Percentiles rank a stretch among this genome's conserved stretches.
phyloP scores from a whole-genome alignment of 2,113 vertebrate species.

The Macrotis lagotis region DNA sequence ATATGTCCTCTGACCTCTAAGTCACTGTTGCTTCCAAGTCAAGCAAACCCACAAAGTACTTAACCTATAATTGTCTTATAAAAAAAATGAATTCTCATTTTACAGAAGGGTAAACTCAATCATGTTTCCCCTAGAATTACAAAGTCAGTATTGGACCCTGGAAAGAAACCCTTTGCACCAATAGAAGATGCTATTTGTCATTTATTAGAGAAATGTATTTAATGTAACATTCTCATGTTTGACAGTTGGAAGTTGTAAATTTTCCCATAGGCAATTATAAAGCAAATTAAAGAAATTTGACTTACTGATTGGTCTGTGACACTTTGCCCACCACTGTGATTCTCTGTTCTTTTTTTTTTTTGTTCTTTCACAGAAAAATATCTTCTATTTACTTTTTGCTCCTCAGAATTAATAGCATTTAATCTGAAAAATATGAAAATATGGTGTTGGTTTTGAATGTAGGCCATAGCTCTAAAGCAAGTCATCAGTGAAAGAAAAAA shows the following conservation, averaged over 20 bases:
- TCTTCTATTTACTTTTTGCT: not conserved
- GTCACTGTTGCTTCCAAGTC: not conserved
- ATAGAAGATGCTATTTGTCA: not conserved
- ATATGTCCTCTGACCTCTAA: not conserved
- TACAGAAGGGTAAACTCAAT: not conserved
- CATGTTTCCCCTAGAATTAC: not conserved
- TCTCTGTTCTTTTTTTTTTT: not conserved
- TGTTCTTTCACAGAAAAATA: not conserved
- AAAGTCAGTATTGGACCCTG: not conserved
- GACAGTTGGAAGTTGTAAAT: not conserved
- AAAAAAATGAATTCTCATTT: not conserved
- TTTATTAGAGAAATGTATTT: not conserved
- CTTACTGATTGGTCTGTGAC: not conserved
- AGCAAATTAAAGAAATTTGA: not conserved
- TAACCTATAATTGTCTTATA: not conserved
- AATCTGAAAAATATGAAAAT: too few relatives aligned
- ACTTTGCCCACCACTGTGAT: not conserved
- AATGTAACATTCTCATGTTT: not conserved
- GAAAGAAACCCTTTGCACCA: not conserved
- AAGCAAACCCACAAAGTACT: not conserved
- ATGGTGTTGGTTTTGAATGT: too few relatives aligned
- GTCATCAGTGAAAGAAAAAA: not conserved
- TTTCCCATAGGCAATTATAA: slow-evolving; percentile 6
- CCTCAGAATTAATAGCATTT: not conserved
- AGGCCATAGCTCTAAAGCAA: not conserved